Conservation (phyloP, 2,888 invertebrate species). For the Leucoma salicis region DNA sequence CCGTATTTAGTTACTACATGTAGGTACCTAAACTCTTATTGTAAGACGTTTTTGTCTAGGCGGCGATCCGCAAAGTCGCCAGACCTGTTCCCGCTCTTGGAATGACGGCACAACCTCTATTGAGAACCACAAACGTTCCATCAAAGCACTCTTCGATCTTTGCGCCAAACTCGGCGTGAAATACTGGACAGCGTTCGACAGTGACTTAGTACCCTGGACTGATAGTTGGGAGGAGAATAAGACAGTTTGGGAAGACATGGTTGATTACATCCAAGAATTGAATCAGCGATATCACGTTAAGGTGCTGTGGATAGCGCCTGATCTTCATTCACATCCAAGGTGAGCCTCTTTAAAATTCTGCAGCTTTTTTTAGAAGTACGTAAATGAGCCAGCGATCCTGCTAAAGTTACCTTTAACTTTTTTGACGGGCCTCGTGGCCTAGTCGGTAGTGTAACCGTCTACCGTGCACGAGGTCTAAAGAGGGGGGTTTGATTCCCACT, state of each 20-base stretch:
- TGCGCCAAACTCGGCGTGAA: slow-evolving; percentile 83
- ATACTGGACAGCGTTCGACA: slow-evolving; percentile 85
- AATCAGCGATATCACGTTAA: slow-evolving; percentile 80
- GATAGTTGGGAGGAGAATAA: slow-evolving; percentile 80
- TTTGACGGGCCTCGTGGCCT: too few species aligned
- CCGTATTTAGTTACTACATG: too few species aligned
- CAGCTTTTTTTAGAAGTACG: too few species aligned
- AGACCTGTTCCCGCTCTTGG: slow-evolving; percentile 73
- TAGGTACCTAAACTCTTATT: too few species aligned
- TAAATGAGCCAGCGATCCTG: too few species aligned
- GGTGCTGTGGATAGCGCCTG: slow-evolving; percentile 84
- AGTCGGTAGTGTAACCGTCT: too few species aligned
- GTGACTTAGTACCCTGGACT: slow-evolving; percentile 81
- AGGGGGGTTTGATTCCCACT: too few species aligned
- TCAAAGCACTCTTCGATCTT: slow-evolving; percentile 84
- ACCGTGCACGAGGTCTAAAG: too few species aligned
- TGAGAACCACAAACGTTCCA: slow-evolving; percentile 81
- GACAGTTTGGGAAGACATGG: slow-evolving; percentile 80
- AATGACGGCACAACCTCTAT: slow-evolving; percentile 80
- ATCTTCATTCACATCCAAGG: slow-evolving; percentile 83
- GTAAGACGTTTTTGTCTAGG: too few species aligned
- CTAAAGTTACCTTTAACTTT: too few species aligned
- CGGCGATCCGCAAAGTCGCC: slow-evolving; percentile 65
- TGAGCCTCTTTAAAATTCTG: too few species aligned
- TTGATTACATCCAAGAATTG: slow-evolving; percentile 80